Percentiles rank a stretch among this genome's conserved stretches.
Evolutionary conservation across 2,797 vertebrate genomes (phyloP).

Genomic region (Spheniscus humboldti): DNA sequence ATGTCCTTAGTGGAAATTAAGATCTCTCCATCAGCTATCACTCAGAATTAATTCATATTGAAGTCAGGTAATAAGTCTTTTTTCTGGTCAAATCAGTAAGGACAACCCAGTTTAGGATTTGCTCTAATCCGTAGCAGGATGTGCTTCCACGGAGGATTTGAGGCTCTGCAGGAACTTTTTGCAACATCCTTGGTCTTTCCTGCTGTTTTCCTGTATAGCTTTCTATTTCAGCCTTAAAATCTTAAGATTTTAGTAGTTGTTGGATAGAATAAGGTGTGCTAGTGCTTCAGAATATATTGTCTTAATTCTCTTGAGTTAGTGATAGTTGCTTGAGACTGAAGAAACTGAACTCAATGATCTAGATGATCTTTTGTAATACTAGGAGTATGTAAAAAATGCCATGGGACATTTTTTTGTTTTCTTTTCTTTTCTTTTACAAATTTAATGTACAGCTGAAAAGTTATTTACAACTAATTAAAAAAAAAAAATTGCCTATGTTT

Average conservation of each 20-base stretch:
- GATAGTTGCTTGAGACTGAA: neutral
- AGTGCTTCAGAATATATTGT: neutral
- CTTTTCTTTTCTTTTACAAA: neutral
- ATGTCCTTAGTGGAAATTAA: neutral
- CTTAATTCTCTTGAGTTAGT: neutral
- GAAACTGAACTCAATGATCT: neutral
- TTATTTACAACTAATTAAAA: neutral
- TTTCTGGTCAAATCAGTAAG: neutral
- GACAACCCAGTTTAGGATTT: neutral
- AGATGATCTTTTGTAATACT: neutral
- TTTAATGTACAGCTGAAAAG: neutral
- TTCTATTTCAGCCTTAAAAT: neutral
- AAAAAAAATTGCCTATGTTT: neutral
- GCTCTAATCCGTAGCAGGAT: neutral
- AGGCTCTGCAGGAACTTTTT: neutral
- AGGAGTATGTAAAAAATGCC: neutral
- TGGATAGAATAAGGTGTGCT: neutral
- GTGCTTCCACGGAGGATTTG: neutral
- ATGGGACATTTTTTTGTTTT: accelerated
- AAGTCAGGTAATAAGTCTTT: neutral
- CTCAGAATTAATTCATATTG: neutral
- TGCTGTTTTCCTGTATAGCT: neutral
- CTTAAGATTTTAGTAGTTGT: neutral
- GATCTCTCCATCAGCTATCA: neutral
- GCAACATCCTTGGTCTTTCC: neutral